Percentiles rank a stretch among this genome's conserved stretches.
These are phyloP conservation scores for Empidonax alnorum DNA, from an alignment of 2,113 vertebrate genomes.

Conservation along the genomic window DNA sequence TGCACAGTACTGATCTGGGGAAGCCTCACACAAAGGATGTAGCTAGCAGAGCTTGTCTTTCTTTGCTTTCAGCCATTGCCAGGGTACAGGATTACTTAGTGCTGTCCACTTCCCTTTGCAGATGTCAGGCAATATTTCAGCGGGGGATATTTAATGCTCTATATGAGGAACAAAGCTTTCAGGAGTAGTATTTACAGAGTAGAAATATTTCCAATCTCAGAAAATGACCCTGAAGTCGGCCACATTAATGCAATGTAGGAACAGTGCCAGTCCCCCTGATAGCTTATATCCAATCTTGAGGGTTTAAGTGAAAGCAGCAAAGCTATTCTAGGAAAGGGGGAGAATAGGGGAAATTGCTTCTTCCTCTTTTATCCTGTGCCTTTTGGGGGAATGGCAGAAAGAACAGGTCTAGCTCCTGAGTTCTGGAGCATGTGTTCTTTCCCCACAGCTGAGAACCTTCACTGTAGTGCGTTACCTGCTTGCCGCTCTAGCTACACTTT, in stretches of 20 bases:
- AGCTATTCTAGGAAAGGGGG: background rate
- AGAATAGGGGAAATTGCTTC: background rate
- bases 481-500: background rate
- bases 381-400: background rate
- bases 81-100: background rate
- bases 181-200: background rate
- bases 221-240: background rate
- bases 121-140: background rate
- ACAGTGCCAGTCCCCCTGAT: background rate
- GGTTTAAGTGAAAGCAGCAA: background rate
- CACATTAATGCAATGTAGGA: accelerated
- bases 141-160: accelerated
- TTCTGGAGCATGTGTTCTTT: background rate
- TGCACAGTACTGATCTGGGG: background rate
- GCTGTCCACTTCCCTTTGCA: background rate
- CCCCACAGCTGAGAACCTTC: background rate
- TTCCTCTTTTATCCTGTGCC: background rate
- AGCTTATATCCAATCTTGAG: background rate
- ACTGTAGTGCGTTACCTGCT: background rate
- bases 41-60: background rate
- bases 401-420: background rate
- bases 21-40: background rate
- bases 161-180: background rate
- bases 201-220: background rate
- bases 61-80: background rate